Conservation (phyloP, 2,113 vertebrate genomes). For the Rana temporaria region DNA sequence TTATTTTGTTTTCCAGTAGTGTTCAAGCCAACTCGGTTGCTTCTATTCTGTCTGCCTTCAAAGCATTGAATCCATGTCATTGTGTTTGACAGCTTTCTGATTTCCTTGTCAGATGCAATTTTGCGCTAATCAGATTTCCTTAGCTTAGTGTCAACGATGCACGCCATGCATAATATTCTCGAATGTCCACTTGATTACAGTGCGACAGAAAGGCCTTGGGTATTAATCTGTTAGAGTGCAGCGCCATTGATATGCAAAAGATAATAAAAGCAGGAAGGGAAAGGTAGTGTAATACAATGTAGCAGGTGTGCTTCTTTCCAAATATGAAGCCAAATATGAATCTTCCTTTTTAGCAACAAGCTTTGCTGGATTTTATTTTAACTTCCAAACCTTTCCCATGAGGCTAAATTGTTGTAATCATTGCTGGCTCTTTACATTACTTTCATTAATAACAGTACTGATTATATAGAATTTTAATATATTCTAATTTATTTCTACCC, state of each 20-base stretch:
- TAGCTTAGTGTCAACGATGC: constrained; percentile 81
- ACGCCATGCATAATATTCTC: constrained; percentile 83
- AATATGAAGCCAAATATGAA: constrained; percentile 64
- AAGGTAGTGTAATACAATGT: constrained; percentile 70
- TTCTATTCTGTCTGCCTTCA: constrained; percentile 74
- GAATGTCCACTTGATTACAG: constrained; percentile 79
- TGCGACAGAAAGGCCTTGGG: constrained; percentile 79
- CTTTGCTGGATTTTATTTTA: constrained; percentile 72
- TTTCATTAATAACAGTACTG: constrained; percentile 69
- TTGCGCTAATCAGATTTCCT: constrained; percentile 87
- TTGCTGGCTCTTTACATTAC: constrained; percentile 74
- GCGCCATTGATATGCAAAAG: constrained; percentile 80
- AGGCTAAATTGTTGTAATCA: constrained; percentile 69
- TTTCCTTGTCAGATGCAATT: constrained; percentile 93
- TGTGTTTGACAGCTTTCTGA: constrained; percentile 95
- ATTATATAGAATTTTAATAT: constrained; percentile 63
- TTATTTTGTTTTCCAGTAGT: constrained; percentile 77
- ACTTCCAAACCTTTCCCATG: constrained; percentile 67
- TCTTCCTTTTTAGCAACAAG: constrained; percentile 67
- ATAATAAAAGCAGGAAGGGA: constrained; percentile 64
- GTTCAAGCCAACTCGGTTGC: constrained; percentile 76
- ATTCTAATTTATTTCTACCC: constrained; percentile 37
- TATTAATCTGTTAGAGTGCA: constrained; percentile 80
- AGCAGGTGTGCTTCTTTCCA: constrained; percentile 77
- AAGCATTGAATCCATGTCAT: constrained; percentile 88